Evolutionary conservation across 2,113 vertebrate species (phyloP).

Genomic region (Pristiophorus japonicus): DNA sequence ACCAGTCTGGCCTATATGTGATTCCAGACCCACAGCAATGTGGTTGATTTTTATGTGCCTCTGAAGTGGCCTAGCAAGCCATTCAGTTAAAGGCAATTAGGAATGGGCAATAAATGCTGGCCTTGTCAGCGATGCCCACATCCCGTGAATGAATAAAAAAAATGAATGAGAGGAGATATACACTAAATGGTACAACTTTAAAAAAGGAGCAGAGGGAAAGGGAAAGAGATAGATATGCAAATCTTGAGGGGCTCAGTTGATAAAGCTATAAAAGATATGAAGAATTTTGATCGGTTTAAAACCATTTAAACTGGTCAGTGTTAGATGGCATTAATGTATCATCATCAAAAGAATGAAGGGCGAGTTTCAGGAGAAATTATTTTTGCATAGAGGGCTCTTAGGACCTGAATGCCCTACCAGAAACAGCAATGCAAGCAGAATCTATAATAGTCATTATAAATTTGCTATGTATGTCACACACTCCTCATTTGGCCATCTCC

Average conservation of each 20-base stretch:
- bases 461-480: background rate
- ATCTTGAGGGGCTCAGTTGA: background rate
- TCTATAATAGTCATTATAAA: background rate
- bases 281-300: background rate
- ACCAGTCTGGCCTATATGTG: too few species aligned
- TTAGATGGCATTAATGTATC: background rate
- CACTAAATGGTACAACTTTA: too few species aligned
- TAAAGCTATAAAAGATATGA: background rate
- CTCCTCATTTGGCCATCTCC: background rate
- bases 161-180: too few species aligned
- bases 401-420: background rate
- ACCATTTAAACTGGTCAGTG: background rate
- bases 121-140: too few species aligned
- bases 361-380: background rate
- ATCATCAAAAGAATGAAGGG: background rate
- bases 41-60: too few species aligned
- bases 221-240: background rate
- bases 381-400: background rate
- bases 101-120: too few species aligned
- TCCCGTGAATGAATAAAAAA: too few species aligned
- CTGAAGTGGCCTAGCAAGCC: too few species aligned
- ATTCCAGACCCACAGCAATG: too few species aligned
- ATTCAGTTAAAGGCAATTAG: too few species aligned
- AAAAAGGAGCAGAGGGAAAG: too few species aligned
- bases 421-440: background rate